Evolutionary conservation across 2,113 vertebrate genomes (phyloP).

Genomic region (Catharus minimus): DNA sequence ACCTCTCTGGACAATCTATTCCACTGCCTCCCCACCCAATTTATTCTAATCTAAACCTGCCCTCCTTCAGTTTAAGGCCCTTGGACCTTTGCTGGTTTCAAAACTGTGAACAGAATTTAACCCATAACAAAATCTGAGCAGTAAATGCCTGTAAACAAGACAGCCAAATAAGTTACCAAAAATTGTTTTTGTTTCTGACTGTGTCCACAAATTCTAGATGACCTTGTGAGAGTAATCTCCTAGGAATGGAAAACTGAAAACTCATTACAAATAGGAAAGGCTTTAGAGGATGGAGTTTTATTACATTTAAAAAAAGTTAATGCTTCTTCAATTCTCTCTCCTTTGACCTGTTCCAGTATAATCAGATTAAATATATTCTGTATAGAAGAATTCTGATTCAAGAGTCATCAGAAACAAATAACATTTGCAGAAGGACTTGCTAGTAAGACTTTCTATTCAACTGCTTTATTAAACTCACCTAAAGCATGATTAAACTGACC

Average conservation of each 20-base stretch:
- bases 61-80: not conserved
- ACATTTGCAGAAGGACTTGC: conserved; percentile 20
- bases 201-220: not conserved
- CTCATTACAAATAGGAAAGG: conserved; percentile 30
- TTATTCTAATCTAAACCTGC: not conserved
- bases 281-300: conserved; percentile 42
- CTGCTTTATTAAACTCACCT: not conserved
- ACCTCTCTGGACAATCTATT: not conserved
- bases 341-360: conserved; percentile 10
- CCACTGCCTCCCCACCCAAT: not conserved
- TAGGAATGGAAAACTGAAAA: conserved; percentile 25
- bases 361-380: conserved; percentile 38
- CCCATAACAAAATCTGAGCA: not conserved
- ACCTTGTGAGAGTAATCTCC: conserved; percentile 36
- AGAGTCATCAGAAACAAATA: conserved; percentile 18
- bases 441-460: conserved; percentile 8
- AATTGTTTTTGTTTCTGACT: not conserved
- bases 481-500: not conserved
- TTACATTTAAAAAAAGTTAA: conserved; percentile 57
- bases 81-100: not conserved
- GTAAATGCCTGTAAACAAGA: not conserved
- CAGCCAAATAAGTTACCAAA: not conserved
- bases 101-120: not conserved
- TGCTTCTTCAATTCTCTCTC: conserved; percentile 34
- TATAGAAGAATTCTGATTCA: conserved; percentile 15